Evolutionary conservation across 1,140 invertebrate species (phyloP).

Genomic region (Drosophila dunni): DNA sequence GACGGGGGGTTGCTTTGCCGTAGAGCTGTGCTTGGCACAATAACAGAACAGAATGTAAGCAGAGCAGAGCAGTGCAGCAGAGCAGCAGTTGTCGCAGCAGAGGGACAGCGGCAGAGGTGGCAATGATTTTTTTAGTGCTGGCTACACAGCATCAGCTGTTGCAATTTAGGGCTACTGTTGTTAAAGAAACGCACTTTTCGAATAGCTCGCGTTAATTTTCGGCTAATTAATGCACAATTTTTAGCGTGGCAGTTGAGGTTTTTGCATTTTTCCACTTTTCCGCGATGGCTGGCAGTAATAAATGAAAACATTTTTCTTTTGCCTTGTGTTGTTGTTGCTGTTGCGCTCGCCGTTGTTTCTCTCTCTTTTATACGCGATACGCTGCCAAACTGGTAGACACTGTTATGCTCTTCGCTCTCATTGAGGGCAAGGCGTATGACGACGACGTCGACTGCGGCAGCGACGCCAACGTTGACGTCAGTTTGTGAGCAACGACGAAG

Average conservation of each 20-base stretch:
- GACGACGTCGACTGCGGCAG: constrained; percentile 48
- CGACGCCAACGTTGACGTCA: constrained; percentile 60
- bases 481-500: constrained; percentile 40
- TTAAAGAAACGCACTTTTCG: constrained; percentile 62
- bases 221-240: constrained; percentile 60
- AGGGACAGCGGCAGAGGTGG: constrained; percentile 19
- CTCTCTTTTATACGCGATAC: constrained; percentile 63
- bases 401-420: constrained; percentile 74
- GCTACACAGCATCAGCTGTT: constrained; percentile 71
- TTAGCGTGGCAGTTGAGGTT: constrained; percentile 35
- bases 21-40: constrained; percentile 57
- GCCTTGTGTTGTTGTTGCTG: constrained; percentile 52
- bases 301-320: constrained; percentile 81
- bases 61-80: constrained; percentile 23
- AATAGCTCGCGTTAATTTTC: constrained; percentile 19
- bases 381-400: constrained; percentile 57
- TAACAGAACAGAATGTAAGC: constrained; percentile 56
- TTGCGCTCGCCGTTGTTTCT: constrained; percentile 63
- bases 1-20: constrained; percentile 38
- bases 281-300: constrained; percentile 48
- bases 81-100: constrained; percentile 15
- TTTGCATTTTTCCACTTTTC: constrained; percentile 59
- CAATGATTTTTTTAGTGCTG: constrained; percentile 43
- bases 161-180: constrained; percentile 57
- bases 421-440: constrained; percentile 55